Evolutionary conservation across 1,140 invertebrate genomes (phyloP).

Genomic region (Zaprionus lachaisei): DNA sequence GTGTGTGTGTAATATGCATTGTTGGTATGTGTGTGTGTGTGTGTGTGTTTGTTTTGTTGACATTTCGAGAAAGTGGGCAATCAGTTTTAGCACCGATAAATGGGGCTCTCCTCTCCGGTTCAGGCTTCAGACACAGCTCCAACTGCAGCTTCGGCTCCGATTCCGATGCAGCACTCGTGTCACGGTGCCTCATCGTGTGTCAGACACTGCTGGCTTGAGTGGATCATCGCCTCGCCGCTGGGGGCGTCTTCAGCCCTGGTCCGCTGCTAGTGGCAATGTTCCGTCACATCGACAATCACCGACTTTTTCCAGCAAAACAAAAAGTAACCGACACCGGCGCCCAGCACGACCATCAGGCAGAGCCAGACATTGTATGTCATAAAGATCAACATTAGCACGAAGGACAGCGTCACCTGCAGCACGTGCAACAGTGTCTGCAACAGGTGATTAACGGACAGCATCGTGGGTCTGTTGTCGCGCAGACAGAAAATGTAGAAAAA

Average conservation of each 20-base stretch:
- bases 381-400: conserved; percentile 98
- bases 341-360: conserved; percentile 94
- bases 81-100: conserved; percentile 20
- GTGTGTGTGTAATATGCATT: conserved; percentile 10
- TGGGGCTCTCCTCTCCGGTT: conserved; percentile 3
- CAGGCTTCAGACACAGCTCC: conserved; percentile 22
- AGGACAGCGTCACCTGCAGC: conserved; percentile 95
- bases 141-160: neutral
- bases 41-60: conserved; percentile 18
- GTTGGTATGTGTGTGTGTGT: conserved; percentile 9
- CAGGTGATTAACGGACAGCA: conserved; percentile 92
- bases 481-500: conserved; percentile 2
- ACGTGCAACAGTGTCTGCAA: conserved; percentile 95
- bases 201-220: conserved; percentile 54
- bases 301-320: conserved; percentile 97
- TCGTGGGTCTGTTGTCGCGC: conserved; percentile 87
- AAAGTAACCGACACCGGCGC: conserved; percentile 96
- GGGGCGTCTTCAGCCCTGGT: conserved; percentile 20
- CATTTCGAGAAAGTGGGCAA: conserved; percentile 50
- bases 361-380: conserved; percentile 99
- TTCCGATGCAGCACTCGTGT: conserved; percentile 21
- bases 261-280: conserved; percentile 94
- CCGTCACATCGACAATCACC: conserved; percentile 95
- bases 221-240: conserved; percentile 1
- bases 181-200: conserved; percentile 29